Evolutionary conservation across 2,888 invertebrate species (phyloP).

Genomic region (Melikaiella ostensackeni): DNA sequence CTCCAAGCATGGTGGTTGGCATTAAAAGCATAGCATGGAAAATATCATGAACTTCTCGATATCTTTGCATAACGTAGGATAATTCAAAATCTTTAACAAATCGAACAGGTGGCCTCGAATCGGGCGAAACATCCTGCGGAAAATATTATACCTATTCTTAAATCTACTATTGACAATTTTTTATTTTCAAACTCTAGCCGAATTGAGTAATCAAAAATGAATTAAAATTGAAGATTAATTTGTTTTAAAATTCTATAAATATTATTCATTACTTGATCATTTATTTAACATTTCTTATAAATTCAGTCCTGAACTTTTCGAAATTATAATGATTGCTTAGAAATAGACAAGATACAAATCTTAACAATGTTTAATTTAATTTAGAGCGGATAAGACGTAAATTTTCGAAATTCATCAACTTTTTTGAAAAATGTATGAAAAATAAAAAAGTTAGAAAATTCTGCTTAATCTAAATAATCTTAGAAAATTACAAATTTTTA

Average conservation of each 20-base stretch:
- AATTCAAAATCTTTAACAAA: constrained; percentile 94
- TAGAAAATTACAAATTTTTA: too few species aligned
- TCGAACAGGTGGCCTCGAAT: constrained; percentile 92
- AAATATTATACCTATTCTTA: constrained; percentile 22
- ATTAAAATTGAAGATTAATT: too few species aligned
- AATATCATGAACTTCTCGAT: constrained; percentile 97
- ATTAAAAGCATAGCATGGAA: constrained; percentile 94
- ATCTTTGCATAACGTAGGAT: constrained; percentile 98
- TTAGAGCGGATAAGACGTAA: too few species aligned
- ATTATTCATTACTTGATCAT: too few species aligned
- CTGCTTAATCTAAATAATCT: too few species aligned
- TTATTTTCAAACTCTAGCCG: not conserved
- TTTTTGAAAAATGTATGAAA: too few species aligned
- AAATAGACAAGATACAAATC: too few species aligned
- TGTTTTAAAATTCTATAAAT: too few species aligned
- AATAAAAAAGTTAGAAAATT: too few species aligned
- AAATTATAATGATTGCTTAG: too few species aligned
- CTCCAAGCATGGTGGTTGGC: constrained; percentile 95
- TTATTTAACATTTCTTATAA: not conserved
- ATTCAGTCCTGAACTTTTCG: not conserved
- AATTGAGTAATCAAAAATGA: not conserved
- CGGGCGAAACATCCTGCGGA: constrained; percentile 90
- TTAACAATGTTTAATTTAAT: too few species aligned
- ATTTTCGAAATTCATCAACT: too few species aligned
- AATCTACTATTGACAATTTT: not conserved